Percentiles rank a stretch among this genome's conserved stretches.
Conservation (phyloP, 2,888 invertebrate genomes). For the Himalopsyche tibetana region DNA sequence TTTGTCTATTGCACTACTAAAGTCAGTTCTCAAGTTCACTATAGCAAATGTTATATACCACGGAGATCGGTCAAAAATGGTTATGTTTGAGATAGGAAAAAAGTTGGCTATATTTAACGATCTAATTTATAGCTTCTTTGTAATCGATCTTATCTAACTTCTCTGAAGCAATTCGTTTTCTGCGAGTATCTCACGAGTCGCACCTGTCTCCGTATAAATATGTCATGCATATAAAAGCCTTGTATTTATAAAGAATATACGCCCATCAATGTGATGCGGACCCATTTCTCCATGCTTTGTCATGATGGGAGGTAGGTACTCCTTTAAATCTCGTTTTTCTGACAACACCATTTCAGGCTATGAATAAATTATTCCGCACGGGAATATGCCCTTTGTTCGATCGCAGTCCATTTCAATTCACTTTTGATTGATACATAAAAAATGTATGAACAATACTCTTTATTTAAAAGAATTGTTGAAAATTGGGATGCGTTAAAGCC, state of each 20-base stretch:
- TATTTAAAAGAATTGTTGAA: background rate
- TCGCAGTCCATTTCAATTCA: slow-evolving; percentile 44
- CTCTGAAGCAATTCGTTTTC: background rate
- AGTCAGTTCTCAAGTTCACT: too few relatives aligned
- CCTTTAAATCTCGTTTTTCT: slow-evolving; percentile 47
- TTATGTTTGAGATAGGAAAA: too few relatives aligned
- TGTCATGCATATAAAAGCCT: slow-evolving; percentile 44
- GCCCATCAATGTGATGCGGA: slow-evolving; percentile 22
- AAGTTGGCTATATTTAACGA: too few relatives aligned
- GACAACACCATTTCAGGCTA: slow-evolving; percentile 48
- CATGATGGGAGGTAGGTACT: background rate
- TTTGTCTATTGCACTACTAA: too few relatives aligned
- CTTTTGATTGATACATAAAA: slow-evolving; percentile 60
- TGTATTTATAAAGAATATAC: slow-evolving; percentile 37
- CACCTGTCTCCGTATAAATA: slow-evolving; percentile 53
- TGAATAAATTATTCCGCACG: slow-evolving; percentile 54
- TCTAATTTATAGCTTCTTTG: too few relatives aligned
- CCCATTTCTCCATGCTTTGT: slow-evolving; percentile 33
- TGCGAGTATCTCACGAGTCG: slow-evolving; percentile 23
- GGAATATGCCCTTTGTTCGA: slow-evolving; percentile 55
- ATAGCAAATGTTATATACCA: too few relatives aligned
- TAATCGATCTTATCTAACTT: background rate
- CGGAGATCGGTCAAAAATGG: too few relatives aligned
- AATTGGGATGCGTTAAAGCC: background rate
- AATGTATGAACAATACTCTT: slow-evolving; percentile 48